phyloP scores from a whole-genome alignment of 2,113 vertebrate species.

The Herpetotheres cachinnans region DNA sequence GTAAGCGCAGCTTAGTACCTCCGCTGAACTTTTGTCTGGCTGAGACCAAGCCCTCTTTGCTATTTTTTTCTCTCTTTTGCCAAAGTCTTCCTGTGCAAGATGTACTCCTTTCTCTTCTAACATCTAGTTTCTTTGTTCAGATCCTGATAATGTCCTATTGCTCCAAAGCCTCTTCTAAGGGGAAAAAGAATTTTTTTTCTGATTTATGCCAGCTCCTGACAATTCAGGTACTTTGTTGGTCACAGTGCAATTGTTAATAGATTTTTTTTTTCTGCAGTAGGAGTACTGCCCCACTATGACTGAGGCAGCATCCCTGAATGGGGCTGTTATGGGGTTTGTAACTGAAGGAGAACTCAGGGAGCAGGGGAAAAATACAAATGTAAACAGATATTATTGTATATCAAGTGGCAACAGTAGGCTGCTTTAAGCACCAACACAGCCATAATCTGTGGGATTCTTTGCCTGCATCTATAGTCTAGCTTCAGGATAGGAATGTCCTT shows the following conservation, averaged over 20 bases:
- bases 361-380: background rate
- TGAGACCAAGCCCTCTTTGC: background rate
- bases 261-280: background rate
- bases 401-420: background rate
- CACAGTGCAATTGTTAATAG: background rate
- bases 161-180: background rate
- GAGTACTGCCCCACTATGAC: background rate
- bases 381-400: background rate
- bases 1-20: background rate
- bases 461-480: background rate
- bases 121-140: background rate
- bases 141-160: background rate
- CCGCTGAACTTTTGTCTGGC: background rate
- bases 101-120: background rate
- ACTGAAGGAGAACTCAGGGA: accelerated
- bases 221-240: background rate
- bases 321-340: background rate
- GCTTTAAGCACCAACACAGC: background rate
- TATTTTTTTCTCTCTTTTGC: background rate
- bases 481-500: background rate
- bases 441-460: background rate
- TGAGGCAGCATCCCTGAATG: background rate
- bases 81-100: background rate
- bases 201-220: background rate
- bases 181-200: background rate